Evolutionary conservation across 2,888 invertebrate species (phyloP), one percentile per base, ranked within the genome.

Genomic region (Cerceris ruficornis): DNA sequence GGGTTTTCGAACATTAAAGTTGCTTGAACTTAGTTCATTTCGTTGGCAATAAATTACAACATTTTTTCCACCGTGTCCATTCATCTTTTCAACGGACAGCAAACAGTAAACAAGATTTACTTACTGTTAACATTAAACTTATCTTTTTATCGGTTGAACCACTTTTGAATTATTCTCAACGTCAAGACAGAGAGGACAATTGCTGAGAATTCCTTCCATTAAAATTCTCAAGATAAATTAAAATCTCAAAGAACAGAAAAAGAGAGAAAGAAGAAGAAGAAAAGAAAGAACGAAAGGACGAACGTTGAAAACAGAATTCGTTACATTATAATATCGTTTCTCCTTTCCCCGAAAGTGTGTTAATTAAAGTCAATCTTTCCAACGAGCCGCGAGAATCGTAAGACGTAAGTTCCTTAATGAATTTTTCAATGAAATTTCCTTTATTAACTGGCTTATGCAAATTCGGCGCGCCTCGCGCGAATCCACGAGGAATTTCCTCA

Each of bases 391-490:
- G 14, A 75, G 17, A 70, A 75, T 67, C 62, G 46, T 50, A 55
- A 28, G 64, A 15, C 49, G 65, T 14, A 81, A 74, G 70, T 83
- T 78, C 76, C 72, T 84, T 76, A 84, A 83, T 84, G 71, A 78
- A 61, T 61, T 52, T 52, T 61, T 55, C 67, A 84, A 83, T 78
- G 59, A 71, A 74, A 67, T 61, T 62, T 50, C 66, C 75, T 67
- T 81, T 81, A 84, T 76, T 84, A 84, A 78, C 70, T 52, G 64
- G 61, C 61, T 70, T 79, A 72, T 76, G 75, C 54, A 83, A 84
- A 83, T 78, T n/a, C 62, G 67, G n/a, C 14, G n/a, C 67, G 39
- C 55, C 42, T 46, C 49, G 43, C 39, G n/a, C 14, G 62, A 58
- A 41, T 55, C 14, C 17, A 55, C 68, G 46, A 15, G 71, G n/a